These are phyloP conservation scores for Latrodectus elegans DNA, from an alignment of 2,888 invertebrate species.

Conservation along the genomic window DNA sequence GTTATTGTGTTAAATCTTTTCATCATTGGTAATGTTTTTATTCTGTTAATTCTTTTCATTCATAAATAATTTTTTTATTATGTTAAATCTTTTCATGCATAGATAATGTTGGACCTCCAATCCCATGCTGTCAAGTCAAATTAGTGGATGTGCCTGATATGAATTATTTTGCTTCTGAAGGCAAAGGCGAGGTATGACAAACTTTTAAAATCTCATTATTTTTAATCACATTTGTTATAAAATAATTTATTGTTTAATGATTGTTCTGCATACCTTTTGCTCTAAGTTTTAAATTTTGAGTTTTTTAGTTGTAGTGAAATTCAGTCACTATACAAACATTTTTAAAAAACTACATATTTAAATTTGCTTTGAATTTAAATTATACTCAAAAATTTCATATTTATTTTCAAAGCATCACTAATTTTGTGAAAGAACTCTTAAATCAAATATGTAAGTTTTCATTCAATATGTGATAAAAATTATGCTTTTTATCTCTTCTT, in stretches of 20 bases:
- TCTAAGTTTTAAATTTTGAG: not conserved
- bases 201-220: not conserved
- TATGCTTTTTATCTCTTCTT: too few relatives aligned
- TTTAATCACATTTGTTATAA: not conserved
- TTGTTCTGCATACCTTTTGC: not conserved
- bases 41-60: not conserved
- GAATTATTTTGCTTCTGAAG: slow-evolving; percentile 92
- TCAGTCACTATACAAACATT: not conserved
- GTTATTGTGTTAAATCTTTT: not conserved
- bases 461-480: too few relatives aligned
- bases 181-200: slow-evolving; percentile 79
- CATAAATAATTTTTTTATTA: not conserved
- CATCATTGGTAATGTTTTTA: not conserved
- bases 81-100: not conserved
- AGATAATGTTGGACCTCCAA: slow-evolving; percentile 94
- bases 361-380: too few relatives aligned
- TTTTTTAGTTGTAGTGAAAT: not conserved
- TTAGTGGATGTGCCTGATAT: slow-evolving; percentile 97
- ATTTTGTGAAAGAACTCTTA: too few relatives aligned
- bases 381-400: too few relatives aligned
- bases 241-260: not conserved
- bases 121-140: slow-evolving; percentile 95
- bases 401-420: too few relatives aligned
- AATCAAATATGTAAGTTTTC: too few relatives aligned
- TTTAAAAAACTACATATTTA: too few relatives aligned